phyloP scores from a whole-genome alignment of 2,797 vertebrate species.

The Anas georgica region DNA sequence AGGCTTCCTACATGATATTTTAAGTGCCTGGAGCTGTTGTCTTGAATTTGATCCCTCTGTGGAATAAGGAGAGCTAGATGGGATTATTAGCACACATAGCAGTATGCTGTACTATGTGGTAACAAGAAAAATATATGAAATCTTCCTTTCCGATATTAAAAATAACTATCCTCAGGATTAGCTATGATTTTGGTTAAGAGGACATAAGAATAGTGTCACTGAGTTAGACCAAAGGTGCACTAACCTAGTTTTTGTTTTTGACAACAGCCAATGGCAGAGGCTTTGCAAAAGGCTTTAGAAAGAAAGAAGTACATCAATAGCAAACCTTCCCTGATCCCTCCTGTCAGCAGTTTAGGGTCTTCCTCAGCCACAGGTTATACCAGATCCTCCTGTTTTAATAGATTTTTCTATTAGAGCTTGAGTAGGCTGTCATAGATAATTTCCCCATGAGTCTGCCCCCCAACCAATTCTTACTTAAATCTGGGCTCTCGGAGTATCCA shows the following conservation, averaged over 20 bases:
- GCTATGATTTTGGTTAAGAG: background rate
- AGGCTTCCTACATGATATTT: background rate
- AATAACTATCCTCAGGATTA: background rate
- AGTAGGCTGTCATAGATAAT: background rate
- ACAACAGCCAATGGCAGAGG: background rate
- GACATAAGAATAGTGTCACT: background rate
- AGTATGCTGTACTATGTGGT: background rate
- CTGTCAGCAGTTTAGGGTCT: background rate
- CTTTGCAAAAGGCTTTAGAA: background rate
- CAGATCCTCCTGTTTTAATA: background rate
- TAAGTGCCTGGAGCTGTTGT: conserved; percentile 19
- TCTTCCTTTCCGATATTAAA: conserved; percentile 13
- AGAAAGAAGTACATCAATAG: background rate
- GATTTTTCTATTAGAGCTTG: background rate
- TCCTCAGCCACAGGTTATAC: background rate
- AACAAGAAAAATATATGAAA: conserved; percentile 7
- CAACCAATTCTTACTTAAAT: background rate
- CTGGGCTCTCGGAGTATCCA: background rate
- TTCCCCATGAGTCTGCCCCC: background rate
- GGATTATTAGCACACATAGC: conserved; percentile 2
- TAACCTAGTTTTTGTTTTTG: conserved; percentile 26
- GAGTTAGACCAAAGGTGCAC: background rate
- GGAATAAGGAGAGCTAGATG: conserved; percentile 45
- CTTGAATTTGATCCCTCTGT: conserved; percentile 23
- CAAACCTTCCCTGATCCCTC: background rate